A percentile compares a stretch with the other conserved stretches of the same genome.
Conservation (phyloP, 2,888 invertebrate species). For the Ectropis crepuscularia region DNA sequence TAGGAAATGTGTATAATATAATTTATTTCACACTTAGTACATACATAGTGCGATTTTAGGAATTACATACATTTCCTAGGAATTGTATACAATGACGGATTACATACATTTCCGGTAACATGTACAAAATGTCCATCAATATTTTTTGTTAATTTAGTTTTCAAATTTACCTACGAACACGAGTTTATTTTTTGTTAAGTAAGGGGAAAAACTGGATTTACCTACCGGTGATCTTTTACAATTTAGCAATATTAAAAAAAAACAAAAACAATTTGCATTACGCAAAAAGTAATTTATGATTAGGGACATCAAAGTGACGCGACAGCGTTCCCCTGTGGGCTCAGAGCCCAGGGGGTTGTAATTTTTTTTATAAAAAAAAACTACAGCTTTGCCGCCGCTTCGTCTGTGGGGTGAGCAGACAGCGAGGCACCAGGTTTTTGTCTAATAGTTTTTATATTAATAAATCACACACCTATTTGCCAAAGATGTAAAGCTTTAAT, state of each 20-base stretch:
- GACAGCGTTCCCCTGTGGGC: conserved; percentile 61
- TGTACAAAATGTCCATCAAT: no score
- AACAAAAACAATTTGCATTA: conserved; percentile 28
- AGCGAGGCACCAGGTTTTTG: conserved; percentile 73
- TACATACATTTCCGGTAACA: no score
- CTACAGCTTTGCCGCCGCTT: conserved; percentile 53
- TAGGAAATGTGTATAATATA: no score
- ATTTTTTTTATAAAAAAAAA: conserved; percentile 67
- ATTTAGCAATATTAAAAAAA: conserved; percentile 4
- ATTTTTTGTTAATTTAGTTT: no score
- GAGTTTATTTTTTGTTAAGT: no score
- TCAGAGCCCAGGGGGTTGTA: conserved; percentile 60
- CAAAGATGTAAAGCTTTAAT: conserved; percentile 34
- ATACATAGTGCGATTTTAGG: no score
- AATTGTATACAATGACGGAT: no score
- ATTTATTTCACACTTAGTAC: no score
- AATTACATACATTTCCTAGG: no score
- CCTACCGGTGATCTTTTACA: background rate
- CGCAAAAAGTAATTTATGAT: conserved; percentile 58
- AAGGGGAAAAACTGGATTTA: no score
- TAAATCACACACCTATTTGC: conserved; percentile 59
- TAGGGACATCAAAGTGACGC: conserved; percentile 63
- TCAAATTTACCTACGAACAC: no score
- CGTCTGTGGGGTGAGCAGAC: conserved; percentile 62
- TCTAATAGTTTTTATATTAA: conserved; percentile 58